Percentiles rank a stretch among this genome's conserved stretches.
phyloP scores from a whole-genome alignment of 2,797 vertebrate genomes.

The Chromobotia macracanthus region DNA sequence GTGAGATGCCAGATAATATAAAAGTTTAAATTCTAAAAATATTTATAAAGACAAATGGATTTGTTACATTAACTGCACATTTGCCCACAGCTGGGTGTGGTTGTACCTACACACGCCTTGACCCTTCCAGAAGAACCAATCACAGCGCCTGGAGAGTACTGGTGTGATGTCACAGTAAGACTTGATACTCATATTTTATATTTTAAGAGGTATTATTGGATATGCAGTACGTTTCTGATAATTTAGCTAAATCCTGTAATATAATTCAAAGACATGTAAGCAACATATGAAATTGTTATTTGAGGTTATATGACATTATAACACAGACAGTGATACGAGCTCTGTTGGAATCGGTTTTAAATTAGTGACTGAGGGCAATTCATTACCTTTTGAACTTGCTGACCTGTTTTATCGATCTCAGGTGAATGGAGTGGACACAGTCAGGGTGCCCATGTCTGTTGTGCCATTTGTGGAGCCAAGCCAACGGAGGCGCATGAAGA shows the following conservation, averaged over 20 bases:
- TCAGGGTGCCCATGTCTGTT: constrained; percentile 82
- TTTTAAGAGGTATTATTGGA: too few species aligned
- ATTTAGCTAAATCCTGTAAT: neutral
- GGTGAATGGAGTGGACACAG: constrained; percentile 86
- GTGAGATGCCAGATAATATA: constrained; percentile 64
- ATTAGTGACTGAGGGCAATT: neutral
- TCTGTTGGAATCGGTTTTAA: too few species aligned
- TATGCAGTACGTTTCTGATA: too few species aligned
- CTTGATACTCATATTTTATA: neutral
- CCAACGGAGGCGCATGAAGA: constrained; percentile 49
- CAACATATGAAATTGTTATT: neutral
- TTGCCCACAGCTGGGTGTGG: constrained; percentile 76
- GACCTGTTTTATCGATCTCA: constrained; percentile 57
- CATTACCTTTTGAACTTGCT: neutral
- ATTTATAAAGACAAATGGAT: neutral
- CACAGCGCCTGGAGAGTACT: constrained; percentile 83
- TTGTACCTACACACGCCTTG: constrained; percentile 78
- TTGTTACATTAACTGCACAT: constrained; percentile 9
- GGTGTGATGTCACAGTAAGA: constrained; percentile 89
- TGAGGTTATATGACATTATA: neutral
- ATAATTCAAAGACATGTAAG: too few species aligned
- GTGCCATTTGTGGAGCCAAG: constrained; percentile 72
- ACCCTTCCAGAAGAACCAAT: constrained; percentile 85
- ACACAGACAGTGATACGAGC: neutral
- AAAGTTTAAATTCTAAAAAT: neutral